Evolutionary conservation across 53 echinoderm and acorn worm species (phyloP), one percentile per base, ranked within the genome.

Genomic region (Holothuria scabra): DNA sequence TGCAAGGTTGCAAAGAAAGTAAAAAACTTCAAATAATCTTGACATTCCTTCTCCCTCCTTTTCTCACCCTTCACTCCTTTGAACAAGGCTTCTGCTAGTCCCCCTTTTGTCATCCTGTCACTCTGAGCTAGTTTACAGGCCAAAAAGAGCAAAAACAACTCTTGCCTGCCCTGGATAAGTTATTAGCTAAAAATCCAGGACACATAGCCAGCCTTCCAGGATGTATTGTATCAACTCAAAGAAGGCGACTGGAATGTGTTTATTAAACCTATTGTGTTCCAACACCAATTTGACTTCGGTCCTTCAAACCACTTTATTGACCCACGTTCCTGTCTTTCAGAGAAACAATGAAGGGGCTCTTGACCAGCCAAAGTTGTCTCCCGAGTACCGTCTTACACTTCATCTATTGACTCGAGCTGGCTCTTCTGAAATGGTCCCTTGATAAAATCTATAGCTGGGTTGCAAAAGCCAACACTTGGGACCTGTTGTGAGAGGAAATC

Each of bases 261-360:
- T 69, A 69, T 69, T 69, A 69, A 69, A 69, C 35, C 23, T 21
- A 69, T 69, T 69, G 69, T 69, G 69, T 69, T 69, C 69, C 34
- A 16, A 69, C 69, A 69, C 69, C 69, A 69, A 69, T 69, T 69
- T 69, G 69, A 69, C 69, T 69, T 69, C 69, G 34, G 69, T 34
- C 23, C 34, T 41, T 69, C 69, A 69, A 69, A 69, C 37, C 31
- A 34, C 41, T 69, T 69, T 69, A 69, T 69, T 69, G 69, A 69
- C 69, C 69, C 69, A 69, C 69, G 69, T 34, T 69, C 69, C 69
- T 37, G 18, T 69, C 69, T 69, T 69, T 69, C 32, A 33, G 23
- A 69, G 41, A 69, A 41, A 69, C 69, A 69, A 69, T 69, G 69
- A 34, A 30, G 52, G 2, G 69, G 23, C 34, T n/a, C 69, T 69